These are phyloP conservation scores for Actenoides hombroni DNA, from an alignment of 2,113 vertebrate genomes.

Conservation along the genomic window DNA sequence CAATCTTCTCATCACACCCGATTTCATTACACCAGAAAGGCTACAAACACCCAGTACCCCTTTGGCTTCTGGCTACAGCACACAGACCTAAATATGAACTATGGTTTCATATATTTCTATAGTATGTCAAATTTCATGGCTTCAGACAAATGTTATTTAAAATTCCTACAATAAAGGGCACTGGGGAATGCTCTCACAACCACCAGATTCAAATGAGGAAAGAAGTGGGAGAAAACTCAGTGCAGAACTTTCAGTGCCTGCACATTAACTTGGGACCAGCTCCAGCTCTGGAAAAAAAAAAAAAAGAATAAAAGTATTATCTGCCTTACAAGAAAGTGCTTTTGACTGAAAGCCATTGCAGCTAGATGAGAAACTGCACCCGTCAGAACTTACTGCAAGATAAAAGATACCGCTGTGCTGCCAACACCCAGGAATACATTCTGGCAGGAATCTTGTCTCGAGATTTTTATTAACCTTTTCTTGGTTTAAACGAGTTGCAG, in stretches of 20 bases:
- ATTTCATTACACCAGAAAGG: not conserved
- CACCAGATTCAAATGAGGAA: not conserved
- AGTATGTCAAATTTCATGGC: not conserved
- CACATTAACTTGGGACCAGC: not conserved
- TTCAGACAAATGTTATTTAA: not conserved
- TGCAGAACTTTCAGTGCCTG: not conserved
- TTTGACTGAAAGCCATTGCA: not conserved
- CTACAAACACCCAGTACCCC: not conserved
- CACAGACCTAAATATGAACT: not conserved
- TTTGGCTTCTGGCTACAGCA: not conserved
- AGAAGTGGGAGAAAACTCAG: not conserved
- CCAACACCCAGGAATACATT: not conserved
- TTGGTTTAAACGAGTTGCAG: not conserved
- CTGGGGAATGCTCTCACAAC: not conserved
- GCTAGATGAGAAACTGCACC: not conserved
- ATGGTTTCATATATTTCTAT: not conserved
- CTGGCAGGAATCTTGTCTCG: not conserved
- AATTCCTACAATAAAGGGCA: not conserved
- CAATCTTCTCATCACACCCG: not conserved
- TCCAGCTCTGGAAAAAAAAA: not conserved
- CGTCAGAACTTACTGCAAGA: not conserved
- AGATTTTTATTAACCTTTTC: not conserved
- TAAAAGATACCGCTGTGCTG: not conserved
- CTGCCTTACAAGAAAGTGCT: not conserved
- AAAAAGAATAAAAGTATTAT: not conserved